Conservation (phyloP, 2,797 vertebrate genomes). For the Fistularia commersonii region DNA sequence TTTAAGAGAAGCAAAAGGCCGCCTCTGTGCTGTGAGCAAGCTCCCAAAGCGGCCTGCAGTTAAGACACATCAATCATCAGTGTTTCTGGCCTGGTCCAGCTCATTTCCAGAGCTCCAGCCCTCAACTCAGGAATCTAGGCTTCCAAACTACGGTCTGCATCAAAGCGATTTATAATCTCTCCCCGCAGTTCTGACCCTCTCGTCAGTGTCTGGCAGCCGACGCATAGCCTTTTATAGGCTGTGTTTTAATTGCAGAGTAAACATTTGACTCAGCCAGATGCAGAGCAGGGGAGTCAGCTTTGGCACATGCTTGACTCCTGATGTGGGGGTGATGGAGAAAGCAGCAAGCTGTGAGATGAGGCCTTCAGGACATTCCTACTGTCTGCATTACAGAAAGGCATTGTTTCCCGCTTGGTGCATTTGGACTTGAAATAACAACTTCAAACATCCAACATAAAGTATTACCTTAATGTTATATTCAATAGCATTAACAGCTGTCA, state of each 20-base stretch:
- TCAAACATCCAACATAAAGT: neutral
- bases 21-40: neutral
- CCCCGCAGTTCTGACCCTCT: constrained; percentile 60
- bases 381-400: too few species aligned
- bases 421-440: too few species aligned
- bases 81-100: constrained; percentile 49
- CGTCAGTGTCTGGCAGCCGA: constrained; percentile 67
- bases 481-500: constrained; percentile 3
- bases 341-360: neutral
- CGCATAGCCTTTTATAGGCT: constrained; percentile 82
- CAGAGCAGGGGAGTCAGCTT: constrained; percentile 49
- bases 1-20: too few species aligned
- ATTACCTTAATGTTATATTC: neutral
- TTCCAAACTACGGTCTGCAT: constrained; percentile 62
- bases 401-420: too few species aligned
- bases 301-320: constrained; percentile 29
- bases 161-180: constrained; percentile 76
- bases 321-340: constrained; percentile 31
- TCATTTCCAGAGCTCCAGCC: constrained; percentile 13
- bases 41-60: constrained; percentile 38
- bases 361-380: too few species aligned
- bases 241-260: constrained; percentile 80
- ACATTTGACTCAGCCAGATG: constrained; percentile 68
- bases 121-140: constrained; percentile 66
- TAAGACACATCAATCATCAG: constrained; percentile 61